These are phyloP conservation scores for Coptotermes formosanus DNA, from an alignment of 1,140 invertebrate species.

Conservation along the genomic window DNA sequence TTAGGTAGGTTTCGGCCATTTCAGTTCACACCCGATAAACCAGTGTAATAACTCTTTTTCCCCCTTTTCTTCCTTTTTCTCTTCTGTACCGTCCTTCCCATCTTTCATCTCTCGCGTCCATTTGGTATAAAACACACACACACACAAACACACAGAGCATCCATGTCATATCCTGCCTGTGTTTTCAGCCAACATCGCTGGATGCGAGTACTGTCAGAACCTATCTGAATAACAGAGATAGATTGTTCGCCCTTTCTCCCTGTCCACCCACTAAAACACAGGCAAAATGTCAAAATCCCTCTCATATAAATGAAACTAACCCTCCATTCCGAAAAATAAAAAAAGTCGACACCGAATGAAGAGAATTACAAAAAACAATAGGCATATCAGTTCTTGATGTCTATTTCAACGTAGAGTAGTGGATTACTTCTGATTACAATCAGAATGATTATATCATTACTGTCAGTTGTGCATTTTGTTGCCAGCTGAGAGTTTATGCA, in stretches of 20 bases:
- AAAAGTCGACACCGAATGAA: neutral
- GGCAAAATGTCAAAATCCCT: conserved; percentile 11
- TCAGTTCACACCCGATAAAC: conserved; percentile 6
- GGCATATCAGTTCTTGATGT: neutral
- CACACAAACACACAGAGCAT: neutral
- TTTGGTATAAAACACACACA: neutral
- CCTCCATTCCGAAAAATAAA: neutral
- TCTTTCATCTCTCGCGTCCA: conserved; percentile 5
- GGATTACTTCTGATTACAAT: neutral
- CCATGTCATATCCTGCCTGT: conserved; percentile 11
- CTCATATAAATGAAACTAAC: neutral
- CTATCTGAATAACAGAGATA: conserved; percentile 15
- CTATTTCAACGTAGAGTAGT: neutral
- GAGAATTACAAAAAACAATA: neutral
- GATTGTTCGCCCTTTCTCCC: conserved; percentile 13
- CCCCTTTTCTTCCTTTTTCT: neutral
- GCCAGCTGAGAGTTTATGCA: neutral
- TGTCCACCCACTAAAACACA: conserved; percentile 9
- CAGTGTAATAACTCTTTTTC: neutral
- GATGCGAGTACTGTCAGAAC: neutral
- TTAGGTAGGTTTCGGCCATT: neutral
- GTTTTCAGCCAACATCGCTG: neutral
- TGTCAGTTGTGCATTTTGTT: neutral
- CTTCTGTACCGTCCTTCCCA: neutral
- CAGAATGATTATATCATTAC: neutral